phyloP scores from a whole-genome alignment of 1,140 invertebrate species.

The Rhagoletis zephyria region DNA sequence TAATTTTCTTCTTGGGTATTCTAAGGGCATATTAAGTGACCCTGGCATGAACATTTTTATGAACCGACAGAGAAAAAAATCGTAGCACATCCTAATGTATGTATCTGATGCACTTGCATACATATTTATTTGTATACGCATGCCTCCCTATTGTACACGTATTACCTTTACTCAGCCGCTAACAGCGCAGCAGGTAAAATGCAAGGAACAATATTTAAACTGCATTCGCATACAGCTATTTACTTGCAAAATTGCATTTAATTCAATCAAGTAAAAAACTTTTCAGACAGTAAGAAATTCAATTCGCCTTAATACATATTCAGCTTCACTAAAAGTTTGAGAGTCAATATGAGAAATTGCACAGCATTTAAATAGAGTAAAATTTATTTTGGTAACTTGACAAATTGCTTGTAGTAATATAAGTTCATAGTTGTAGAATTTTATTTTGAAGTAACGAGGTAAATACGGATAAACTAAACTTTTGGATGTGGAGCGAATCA shows the following conservation, averaged over 20 bases:
- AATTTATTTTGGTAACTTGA: constrained; percentile 17
- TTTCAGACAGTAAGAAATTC: constrained; percentile 11
- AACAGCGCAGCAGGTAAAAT: no score
- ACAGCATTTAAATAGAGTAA: constrained; percentile 3
- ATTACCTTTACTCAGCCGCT: no score
- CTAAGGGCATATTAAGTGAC: no score
- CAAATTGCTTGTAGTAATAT: constrained; percentile 12
- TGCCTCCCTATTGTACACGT: no score
- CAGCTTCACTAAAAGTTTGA: not conserved
- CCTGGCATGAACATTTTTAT: no score
- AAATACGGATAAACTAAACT: not conserved
- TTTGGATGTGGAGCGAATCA: not conserved
- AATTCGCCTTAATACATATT: constrained; percentile 17
- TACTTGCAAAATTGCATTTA: constrained; percentile 27
- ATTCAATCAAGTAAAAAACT: constrained; percentile 34
- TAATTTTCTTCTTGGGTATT: no score
- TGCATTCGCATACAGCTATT: not conserved
- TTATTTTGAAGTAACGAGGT: not conserved
- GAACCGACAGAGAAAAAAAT: no score
- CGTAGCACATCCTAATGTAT: no score
- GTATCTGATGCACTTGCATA: no score
- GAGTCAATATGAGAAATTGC: not conserved
- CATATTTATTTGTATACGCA: no score
- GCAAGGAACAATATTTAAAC: not conserved
- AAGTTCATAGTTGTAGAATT: no score